Conservation (phyloP, 2,113 vertebrate species). For the Lepidothrix coronata region DNA sequence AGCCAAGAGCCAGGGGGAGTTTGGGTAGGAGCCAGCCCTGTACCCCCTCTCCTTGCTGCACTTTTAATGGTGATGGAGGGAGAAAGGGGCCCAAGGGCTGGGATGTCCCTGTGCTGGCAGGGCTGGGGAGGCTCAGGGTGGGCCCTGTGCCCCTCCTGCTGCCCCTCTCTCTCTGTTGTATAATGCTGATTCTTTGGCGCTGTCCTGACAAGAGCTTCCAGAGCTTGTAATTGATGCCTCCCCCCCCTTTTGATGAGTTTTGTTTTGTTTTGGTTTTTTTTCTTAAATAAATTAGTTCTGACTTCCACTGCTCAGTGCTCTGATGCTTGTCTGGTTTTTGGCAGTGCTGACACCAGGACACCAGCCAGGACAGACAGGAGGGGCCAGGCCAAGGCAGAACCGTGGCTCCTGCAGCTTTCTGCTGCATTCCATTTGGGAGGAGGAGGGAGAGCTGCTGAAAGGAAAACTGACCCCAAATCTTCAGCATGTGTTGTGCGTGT, state of each 20-base stretch:
- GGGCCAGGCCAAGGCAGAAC: neutral
- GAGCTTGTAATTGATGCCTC: slow-evolving; percentile 65
- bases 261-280: neutral
- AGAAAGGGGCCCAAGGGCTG: neutral
- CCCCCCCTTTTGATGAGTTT: slow-evolving; percentile 20
- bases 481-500: neutral
- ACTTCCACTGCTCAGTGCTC: neutral
- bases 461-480: neutral
- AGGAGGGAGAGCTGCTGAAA: neutral
- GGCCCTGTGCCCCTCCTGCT: neutral
- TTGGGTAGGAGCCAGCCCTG: neutral
- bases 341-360: neutral
- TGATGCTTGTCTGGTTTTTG: neutral
- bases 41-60: slow-evolving; percentile 52
- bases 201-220: slow-evolving; percentile 65
- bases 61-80: slow-evolving; percentile 29
- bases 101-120: neutral
- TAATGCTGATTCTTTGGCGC: slow-evolving; percentile 14
- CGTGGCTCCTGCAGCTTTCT: neutral
- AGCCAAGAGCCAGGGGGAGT: neutral
- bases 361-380: neutral
- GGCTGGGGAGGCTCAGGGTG: neutral
- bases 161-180: neutral
- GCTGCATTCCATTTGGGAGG: neutral
- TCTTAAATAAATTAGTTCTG: slow-evolving; percentile 72